Evolutionary conservation across 2,888 invertebrate genomes (phyloP).

Genomic region (Drosophila helvetica): DNA sequence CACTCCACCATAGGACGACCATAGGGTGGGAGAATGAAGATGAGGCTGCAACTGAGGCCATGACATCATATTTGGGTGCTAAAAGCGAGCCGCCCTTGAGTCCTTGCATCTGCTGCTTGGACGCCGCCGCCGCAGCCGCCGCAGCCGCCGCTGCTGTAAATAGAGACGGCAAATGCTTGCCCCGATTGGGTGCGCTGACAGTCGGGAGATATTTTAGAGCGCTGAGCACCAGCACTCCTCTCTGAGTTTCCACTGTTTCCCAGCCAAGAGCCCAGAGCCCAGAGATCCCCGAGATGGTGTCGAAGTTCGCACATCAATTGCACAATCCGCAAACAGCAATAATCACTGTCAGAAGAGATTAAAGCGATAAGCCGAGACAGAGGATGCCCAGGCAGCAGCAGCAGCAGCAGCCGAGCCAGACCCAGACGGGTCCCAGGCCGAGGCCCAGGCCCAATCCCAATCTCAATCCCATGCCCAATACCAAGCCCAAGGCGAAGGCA

Average conservation of each 20-base stretch:
- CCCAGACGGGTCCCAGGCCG: slow-evolving; percentile 24
- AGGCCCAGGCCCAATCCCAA: slow-evolving; percentile 10
- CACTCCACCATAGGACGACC: neutral
- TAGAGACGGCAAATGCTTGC: slow-evolving; percentile 74
- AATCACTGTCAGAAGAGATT: slow-evolving; percentile 81
- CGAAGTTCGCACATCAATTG: slow-evolving; percentile 81
- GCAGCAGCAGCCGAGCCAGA: neutral
- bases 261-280: slow-evolving; percentile 60
- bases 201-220: neutral
- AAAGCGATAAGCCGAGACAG: slow-evolving; percentile 78
- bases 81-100: slow-evolving; percentile 77
- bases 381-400: slow-evolving; percentile 33
- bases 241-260: slow-evolving; percentile 26
- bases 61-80: slow-evolving; percentile 82
- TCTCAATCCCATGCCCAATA: slow-evolving; percentile 2
- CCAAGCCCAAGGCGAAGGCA: slow-evolving; percentile 6
- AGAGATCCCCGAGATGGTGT: slow-evolving; percentile 59
- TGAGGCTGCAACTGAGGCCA: slow-evolving; percentile 56
- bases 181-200: slow-evolving; percentile 1
- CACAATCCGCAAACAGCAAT: slow-evolving; percentile 81
- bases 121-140: slow-evolving; percentile 3
- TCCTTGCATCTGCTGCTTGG: neutral
- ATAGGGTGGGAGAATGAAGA: slow-evolving; percentile 2
- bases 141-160: slow-evolving; percentile 51
- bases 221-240: slow-evolving; percentile 4